Conservation (phyloP, 2,113 vertebrate species). For the Embiotoca jacksoni region DNA sequence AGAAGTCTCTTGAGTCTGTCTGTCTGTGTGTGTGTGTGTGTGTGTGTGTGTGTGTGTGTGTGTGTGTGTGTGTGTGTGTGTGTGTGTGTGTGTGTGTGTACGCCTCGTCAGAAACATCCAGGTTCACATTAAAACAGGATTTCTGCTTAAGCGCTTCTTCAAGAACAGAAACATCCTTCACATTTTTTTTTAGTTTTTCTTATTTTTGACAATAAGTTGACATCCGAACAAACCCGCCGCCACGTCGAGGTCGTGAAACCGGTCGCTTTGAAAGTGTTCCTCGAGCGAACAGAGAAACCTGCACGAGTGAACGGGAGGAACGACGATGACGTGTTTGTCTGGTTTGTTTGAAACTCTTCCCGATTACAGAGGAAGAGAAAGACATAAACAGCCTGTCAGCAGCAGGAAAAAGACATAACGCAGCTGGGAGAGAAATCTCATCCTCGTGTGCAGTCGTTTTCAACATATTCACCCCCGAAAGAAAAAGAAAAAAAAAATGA, state of each 20-base stretch:
- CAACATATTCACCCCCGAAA: not conserved
- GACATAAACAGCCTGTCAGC: slow-evolving; percentile 39
- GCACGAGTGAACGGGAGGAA: slow-evolving; percentile 17
- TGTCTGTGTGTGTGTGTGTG: not conserved
- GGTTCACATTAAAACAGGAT: not conserved
- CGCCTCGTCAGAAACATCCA: not conserved
- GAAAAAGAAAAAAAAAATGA: not conserved
- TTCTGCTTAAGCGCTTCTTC: slow-evolving; percentile 20
- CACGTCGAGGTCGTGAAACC: not conserved
- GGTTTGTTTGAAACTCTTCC: slow-evolving; percentile 4
- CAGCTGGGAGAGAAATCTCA: slow-evolving; percentile 22
- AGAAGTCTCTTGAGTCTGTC: not conserved
- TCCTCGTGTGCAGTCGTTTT: not conserved
- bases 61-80: not conserved
- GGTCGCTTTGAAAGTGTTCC: not conserved
- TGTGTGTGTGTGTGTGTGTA: not conserved
- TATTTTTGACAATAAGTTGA: not conserved
- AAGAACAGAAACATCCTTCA: slow-evolving; percentile 7
- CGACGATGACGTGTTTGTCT: slow-evolving; percentile 25
- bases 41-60: not conserved
- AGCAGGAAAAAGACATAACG: slow-evolving; percentile 4
- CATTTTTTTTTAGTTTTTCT: not conserved
- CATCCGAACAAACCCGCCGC: not conserved
- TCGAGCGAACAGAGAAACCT: not conserved
- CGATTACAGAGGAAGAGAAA: not conserved